Evolutionary conservation across 1,140 invertebrate species (phyloP).

Genomic region (Delia radicum): DNA sequence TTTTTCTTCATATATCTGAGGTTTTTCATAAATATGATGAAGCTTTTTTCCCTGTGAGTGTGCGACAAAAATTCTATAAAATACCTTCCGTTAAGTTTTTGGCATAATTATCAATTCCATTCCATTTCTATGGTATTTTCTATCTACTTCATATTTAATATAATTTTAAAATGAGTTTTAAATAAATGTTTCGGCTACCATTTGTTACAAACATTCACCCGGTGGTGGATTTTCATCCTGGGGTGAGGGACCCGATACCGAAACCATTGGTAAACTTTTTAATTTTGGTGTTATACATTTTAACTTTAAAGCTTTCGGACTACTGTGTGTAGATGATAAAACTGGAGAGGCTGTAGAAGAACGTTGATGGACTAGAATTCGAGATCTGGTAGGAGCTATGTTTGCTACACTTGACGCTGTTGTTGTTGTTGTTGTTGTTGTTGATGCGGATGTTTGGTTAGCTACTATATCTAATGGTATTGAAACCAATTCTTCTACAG

Average conservation of each 20-base stretch:
- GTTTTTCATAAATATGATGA: too few species aligned
- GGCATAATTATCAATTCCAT: neutral
- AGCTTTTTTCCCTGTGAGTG: too few species aligned
- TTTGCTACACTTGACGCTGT: constrained; percentile 50
- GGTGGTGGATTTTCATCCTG: constrained; percentile 61
- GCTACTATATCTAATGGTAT: neutral
- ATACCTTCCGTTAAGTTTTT: too few species aligned
- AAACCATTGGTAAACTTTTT: constrained; percentile 72
- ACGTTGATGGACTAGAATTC: constrained; percentile 57
- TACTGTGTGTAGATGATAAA: constrained; percentile 58
- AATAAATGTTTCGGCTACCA: constrained; percentile 56
- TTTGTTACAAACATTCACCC: constrained; percentile 57
- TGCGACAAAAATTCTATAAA: too few species aligned
- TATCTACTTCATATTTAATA: neutral
- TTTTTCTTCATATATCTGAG: too few species aligned
- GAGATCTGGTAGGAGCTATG: constrained; percentile 62
- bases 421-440: neutral
- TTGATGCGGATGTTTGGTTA: neutral
- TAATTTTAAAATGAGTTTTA: constrained; percentile 35
- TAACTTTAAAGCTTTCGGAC: constrained; percentile 44
- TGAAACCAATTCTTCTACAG: constrained; percentile 48
- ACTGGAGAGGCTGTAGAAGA: constrained; percentile 57
- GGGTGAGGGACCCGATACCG: constrained; percentile 71
- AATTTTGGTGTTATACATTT: constrained; percentile 61
- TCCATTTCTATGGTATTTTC: neutral